Evolutionary conservation across 1,140 invertebrate species (phyloP), one percentile per base, ranked within the genome.

Genomic region (Heliconius himera): DNA sequence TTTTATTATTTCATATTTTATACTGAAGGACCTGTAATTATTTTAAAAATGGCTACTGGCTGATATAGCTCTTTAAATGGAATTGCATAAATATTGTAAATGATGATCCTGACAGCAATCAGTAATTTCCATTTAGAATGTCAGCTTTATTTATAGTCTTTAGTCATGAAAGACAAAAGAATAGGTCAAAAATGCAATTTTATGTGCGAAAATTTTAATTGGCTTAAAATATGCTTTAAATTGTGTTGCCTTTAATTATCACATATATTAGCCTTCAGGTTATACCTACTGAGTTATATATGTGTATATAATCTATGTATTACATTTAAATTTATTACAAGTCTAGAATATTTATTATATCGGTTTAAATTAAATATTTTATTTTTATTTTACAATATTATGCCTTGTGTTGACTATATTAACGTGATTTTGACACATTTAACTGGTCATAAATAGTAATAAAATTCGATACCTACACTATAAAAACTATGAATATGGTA

Each of bases 121-220:
- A 79, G 85, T 87, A 89, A 90, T 90, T 87, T 89, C 79, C 87
- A 90, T 91, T 90, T 87, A 90, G 81, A 83, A 82, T 82, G 76
- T 78, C 77, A 81, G 60, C 81, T 70, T 80, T 80, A 81, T 81
- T 85, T 85, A 79, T 79, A 22, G 77, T 75, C 74, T 29, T 51
- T n/a, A 73, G 29, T 41, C 73, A 78, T 49, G 70, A 36, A 81
- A 76, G 76, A 56, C n/a, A 72, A 76, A 51, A 75, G 70, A 70
- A 73, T 46, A 38, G 54, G 73, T 74, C n/a, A 56, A 60, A 70
- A 20, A 9, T 1, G 60, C 22, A 29, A 26, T 49, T 76, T 76
- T 49, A 16, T 41, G 60, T 70, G 60, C 38, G 20, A 76, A 76
- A 49, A 70, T 76, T 54, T 70, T 70, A 33, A 70, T 46, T 36